Evolutionary conservation across 2,113 vertebrate genomes (phyloP).

Genomic region (Nerophis ophidion): DNA sequence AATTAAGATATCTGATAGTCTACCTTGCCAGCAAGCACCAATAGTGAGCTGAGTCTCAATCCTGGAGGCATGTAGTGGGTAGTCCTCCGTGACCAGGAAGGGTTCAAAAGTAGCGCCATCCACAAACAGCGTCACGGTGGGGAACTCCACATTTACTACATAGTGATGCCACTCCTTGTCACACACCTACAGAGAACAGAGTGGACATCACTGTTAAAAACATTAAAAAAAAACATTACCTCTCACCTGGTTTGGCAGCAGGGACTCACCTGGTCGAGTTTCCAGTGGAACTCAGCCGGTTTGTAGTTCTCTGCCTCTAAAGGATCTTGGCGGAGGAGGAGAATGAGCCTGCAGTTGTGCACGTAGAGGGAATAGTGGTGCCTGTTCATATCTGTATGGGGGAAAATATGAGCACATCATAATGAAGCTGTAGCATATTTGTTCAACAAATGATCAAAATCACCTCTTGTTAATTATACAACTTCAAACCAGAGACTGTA

Average conservation of each 20-base stretch:
- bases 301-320: slow-evolving; percentile 80
- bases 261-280: slow-evolving; percentile 82
- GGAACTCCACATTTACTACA: slow-evolving; percentile 87
- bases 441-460: neutral
- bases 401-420: slow-evolving; percentile 4
- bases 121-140: slow-evolving; percentile 81
- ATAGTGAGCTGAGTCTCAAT: slow-evolving; percentile 89
- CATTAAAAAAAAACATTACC: neutral
- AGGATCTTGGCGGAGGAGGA: slow-evolving; percentile 91
- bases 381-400: slow-evolving; percentile 85
- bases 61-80: slow-evolving; percentile 84
- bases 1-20: neutral
- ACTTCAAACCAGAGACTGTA: neutral
- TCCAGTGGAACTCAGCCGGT: slow-evolving; percentile 98
- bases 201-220: neutral
- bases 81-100: slow-evolving; percentile 92
- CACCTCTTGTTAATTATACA: neutral
- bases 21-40: slow-evolving; percentile 98
- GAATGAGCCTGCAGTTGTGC: slow-evolving; percentile 88
- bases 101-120: slow-evolving; percentile 87
- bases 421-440: neutral
- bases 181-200: slow-evolving; percentile 77
- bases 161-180: slow-evolving; percentile 98
- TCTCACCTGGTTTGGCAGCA: neutral
- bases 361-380: slow-evolving; percentile 90